phyloP scores from a whole-genome alignment of 2,113 vertebrate genomes.

The Cynoglossus semilaevis region DNA sequence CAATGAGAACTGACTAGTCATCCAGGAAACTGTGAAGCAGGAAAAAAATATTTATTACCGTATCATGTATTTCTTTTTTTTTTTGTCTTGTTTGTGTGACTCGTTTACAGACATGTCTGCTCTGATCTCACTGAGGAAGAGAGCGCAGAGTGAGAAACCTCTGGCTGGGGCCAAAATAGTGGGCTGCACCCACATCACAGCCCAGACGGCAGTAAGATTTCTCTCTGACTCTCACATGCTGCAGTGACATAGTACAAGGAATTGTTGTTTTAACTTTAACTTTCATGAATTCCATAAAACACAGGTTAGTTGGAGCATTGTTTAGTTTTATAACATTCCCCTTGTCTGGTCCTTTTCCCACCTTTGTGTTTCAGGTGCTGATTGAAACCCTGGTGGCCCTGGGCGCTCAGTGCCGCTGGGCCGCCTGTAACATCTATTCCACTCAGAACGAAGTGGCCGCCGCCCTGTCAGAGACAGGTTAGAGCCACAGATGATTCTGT shows the following conservation, averaged over 20 bases:
- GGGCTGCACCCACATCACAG: constrained; percentile 98
- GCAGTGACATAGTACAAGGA: constrained; percentile 1
- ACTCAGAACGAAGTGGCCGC: constrained; percentile 98
- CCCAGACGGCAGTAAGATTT: constrained; percentile 90
- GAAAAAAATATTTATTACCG: neutral
- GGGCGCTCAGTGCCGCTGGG: constrained; percentile 97
- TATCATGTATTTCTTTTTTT: constrained; percentile 1
- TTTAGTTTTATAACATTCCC: too few relatives aligned
- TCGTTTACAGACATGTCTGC: constrained; percentile 91
- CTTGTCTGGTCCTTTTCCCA: neutral
- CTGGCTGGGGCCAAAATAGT: constrained; percentile 97
- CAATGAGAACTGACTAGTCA: too few relatives aligned
- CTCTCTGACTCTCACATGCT: constrained; percentile 14
- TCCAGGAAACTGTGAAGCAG: too few relatives aligned
- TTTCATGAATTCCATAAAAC: too few relatives aligned
- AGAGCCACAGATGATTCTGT: constrained; percentile 11
- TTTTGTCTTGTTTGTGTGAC: too few relatives aligned
- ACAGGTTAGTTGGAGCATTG: too few relatives aligned
- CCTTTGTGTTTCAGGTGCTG: constrained; percentile 80
- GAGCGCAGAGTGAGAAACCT: constrained; percentile 97
- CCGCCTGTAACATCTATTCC: constrained; percentile 98
- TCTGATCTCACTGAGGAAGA: constrained; percentile 95
- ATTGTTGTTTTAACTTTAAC: too few relatives aligned
- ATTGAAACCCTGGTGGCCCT: constrained; percentile 95
- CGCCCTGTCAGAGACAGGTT: constrained; percentile 83